Evolutionary conservation across 2,888 invertebrate genomes (phyloP).

Genomic region (Dryadula phaetusa): DNA sequence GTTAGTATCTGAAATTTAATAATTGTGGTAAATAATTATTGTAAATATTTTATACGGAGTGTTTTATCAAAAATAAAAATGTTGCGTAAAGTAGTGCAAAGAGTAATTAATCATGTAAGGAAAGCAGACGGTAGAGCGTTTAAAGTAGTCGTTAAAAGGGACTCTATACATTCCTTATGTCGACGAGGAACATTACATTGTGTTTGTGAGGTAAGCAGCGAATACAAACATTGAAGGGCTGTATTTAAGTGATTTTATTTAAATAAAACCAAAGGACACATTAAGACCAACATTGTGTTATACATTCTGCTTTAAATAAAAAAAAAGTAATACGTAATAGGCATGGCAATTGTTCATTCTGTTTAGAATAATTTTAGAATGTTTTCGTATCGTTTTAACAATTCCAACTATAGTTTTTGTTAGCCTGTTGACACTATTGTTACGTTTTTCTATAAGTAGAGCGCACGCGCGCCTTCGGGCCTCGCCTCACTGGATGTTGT

Average conservation of each 20-base stretch:
- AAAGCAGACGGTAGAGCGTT: conserved; percentile 64
- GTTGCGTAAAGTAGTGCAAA: conserved; percentile 63
- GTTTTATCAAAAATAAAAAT: conserved; percentile 51
- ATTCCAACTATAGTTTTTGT: conserved; percentile 19
- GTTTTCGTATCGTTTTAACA: background rate
- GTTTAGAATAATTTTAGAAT: background rate
- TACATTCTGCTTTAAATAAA: background rate
- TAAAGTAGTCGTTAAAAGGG: conserved; percentile 60
- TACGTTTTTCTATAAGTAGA: conserved; percentile 51
- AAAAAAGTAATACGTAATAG: conserved; percentile 21
- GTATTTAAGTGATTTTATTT: background rate
- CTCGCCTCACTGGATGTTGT: conserved; percentile 64
- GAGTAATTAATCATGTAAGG: conserved; percentile 63
- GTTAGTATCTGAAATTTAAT: background rate
- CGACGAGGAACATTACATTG: conserved; percentile 71
- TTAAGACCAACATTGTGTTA: background rate
- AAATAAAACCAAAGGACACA: background rate
- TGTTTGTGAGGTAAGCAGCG: conserved; percentile 68
- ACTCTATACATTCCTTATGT: conserved; percentile 65
- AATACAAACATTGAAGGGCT: background rate
- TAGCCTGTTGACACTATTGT: conserved; percentile 37
- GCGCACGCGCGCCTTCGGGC: conserved; percentile 61
- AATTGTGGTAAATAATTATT: background rate
- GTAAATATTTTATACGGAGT: background rate
- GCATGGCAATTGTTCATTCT: conserved; percentile 28